Conservation (phyloP, 2,797 vertebrate species). For the Uromys caudimaculatus region DNA sequence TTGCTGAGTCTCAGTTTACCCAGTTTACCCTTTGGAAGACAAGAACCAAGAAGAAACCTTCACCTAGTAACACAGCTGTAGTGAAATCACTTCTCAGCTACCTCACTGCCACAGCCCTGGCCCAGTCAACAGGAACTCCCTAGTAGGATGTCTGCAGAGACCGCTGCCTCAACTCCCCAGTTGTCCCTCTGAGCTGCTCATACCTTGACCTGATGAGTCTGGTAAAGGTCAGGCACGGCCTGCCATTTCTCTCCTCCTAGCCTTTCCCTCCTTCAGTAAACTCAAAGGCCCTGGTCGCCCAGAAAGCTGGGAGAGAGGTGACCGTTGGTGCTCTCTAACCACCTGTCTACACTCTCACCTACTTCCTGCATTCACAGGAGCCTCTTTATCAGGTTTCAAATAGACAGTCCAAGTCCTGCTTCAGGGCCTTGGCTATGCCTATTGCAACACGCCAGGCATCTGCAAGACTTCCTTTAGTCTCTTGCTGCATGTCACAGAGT, state of each 20-base stretch:
- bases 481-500: not conserved
- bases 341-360: not conserved
- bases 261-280: not conserved
- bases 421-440: not conserved
- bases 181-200: not conserved
- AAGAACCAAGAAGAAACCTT: not conserved
- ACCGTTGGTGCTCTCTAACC: accelerated
- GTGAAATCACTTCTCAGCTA: accelerated
- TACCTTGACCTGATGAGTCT: not conserved
- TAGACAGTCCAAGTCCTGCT: not conserved
- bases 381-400: not conserved
- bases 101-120: accelerated
- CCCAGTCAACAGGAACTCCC: not conserved
- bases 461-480: not conserved
- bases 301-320: not conserved
- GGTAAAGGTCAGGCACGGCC: not conserved
- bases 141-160: too few species aligned
- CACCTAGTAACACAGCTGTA: not conserved
- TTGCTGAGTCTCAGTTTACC: not conserved
- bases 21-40: not conserved
- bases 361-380: not conserved
- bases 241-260: not conserved
- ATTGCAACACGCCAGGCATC: not conserved
- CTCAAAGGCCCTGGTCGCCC: not conserved
- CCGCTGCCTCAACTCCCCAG: accelerated